phyloP scores from a whole-genome alignment of 2,113 vertebrate species.

The Mionectes macconnelli region DNA sequence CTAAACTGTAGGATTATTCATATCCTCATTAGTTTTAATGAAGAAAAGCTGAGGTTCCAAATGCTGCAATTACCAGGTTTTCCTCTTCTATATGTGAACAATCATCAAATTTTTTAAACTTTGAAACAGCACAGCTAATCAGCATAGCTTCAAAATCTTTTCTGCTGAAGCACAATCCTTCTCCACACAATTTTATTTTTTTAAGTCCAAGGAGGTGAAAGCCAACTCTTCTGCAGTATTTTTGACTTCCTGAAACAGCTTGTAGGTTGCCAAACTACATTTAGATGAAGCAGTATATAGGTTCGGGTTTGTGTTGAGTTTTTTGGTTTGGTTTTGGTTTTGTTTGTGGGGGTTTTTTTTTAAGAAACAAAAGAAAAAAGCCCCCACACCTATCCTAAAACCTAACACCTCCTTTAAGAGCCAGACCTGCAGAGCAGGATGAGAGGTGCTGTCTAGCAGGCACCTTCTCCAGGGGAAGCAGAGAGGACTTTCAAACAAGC shows the following conservation, averaged over 20 bases:
- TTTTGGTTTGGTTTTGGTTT: neutral
- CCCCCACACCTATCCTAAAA: neutral
- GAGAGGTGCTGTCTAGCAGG: neutral
- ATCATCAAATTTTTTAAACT: neutral
- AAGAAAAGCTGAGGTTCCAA: neutral
- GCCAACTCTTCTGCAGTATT: neutral
- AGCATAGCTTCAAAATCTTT: neutral
- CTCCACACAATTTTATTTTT: no score
- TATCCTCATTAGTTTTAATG: conserved; percentile 6
- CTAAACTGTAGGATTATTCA: neutral
- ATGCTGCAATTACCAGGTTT: neutral
- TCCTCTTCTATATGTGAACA: neutral
- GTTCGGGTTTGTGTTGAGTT: no score
- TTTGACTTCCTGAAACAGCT: neutral
- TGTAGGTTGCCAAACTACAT: neutral
- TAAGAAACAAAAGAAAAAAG: neutral
- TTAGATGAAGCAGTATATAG: neutral
- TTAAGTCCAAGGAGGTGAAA: neutral
- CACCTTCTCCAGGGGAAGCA: neutral
- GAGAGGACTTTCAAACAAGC: neutral
- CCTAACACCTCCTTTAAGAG: neutral
- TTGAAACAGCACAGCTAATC: neutral
- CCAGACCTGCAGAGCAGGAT: neutral
- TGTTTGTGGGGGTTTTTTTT: no score
- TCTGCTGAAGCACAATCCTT: neutral